Base-by-base conservation (phyloP, 2,113 vertebrate species). In the Apaloderma vittatum region DNA sequence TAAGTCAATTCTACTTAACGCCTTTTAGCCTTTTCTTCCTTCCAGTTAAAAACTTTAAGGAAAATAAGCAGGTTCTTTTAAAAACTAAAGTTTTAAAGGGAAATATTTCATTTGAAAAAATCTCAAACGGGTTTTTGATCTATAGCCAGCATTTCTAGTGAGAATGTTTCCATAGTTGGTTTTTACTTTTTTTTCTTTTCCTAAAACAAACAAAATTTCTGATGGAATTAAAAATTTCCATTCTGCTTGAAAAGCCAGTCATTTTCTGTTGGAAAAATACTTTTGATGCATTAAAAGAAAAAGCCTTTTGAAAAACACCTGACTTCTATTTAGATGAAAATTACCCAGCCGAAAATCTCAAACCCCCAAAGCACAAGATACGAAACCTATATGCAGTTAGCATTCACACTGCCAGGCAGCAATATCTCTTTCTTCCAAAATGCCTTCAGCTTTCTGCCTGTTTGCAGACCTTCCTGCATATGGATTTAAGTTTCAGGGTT, bases 171-270 rank as follows among this genome's bases (percentile, higher is more conserved):
- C 68, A 75, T 8, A 48, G 32, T 11, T 89, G 23, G 43, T 22
- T 94, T 96, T 94, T 45, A 16, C 20, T 15, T 61, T 85, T 71
- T 32, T 36, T 51, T 36, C 43, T 17, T 8, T 4, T 2, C 12
- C 12, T 46, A 89, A 87, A 91, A 82, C 73, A 91, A 96, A 95
- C 34, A 94, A 94, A 96, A 95, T 81, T 94, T 92, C 59, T 75
- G 57, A 89, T 89, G 2, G 2, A 96, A 96, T 89, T 82, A 95
- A 96, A 97, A 96, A 86, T 93, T 96, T 96, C 93, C 94, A 95
- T 94, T 81, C 86, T 55, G 23, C 29, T 87, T 77, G 49, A 62
- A 91, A 93, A 92, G 17, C 30, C 54, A 87, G 27, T 48, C 15
- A 11, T 86, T 94, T 90, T 90, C 93, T 86, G 40, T 66, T 72